Base-by-base conservation (phyloP, 23 tunicate genomes). In the Trididemnum miniatum region DNA sequence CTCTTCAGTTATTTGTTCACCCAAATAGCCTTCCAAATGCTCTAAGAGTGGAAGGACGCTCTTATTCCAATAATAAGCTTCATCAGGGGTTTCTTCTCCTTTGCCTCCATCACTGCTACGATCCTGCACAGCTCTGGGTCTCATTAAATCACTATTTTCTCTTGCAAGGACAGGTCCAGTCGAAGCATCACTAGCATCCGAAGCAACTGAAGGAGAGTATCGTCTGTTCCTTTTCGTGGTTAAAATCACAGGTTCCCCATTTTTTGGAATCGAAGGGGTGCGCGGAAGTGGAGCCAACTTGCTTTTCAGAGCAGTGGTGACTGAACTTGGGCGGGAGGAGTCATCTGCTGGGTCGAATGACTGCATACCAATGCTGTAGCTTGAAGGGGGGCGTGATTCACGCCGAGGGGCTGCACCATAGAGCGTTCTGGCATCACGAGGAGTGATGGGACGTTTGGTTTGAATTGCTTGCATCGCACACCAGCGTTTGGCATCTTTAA, bases 401-500 rank as follows among this genome's bases (percentile, higher is more conserved):
- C 69, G 22, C 31, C 34, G 35, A 0, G 64, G 34, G 1, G 74
- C 38, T 1, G 51, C 1, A 1, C 91, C 88, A 84, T 82, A 93
- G 54, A 88, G 69, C 3, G 77, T 62, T 33, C 98, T 71, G 27
- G 76, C 20, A 35, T 88, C 93, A n/a, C 71, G 69, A 0, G 98
- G 98, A 30, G 98, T 93, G 31, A 67, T 44, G 0, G 98, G 98
- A 35, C 98, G 80, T 36, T 72, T 84, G 23, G 93, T 93, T 71
- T 72, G 59, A 51, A 88, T 81, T 3, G 89, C 63, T 30, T 67
- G 39, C 35, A 40, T 35, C 31, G 71, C 87, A 3, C 79, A 81
- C 97, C 97, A 91, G 54, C 83, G 44, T 74, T 91, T 91, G 12
- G 97, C 97, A 22, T 91, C 97, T 76, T 82, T 86, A 32, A 91